A percentile compares a stretch with the other conserved stretches of the same genome.
Evolutionary conservation across 2,797 vertebrate species (phyloP).

Genomic region (Luscinia luscinia): DNA sequence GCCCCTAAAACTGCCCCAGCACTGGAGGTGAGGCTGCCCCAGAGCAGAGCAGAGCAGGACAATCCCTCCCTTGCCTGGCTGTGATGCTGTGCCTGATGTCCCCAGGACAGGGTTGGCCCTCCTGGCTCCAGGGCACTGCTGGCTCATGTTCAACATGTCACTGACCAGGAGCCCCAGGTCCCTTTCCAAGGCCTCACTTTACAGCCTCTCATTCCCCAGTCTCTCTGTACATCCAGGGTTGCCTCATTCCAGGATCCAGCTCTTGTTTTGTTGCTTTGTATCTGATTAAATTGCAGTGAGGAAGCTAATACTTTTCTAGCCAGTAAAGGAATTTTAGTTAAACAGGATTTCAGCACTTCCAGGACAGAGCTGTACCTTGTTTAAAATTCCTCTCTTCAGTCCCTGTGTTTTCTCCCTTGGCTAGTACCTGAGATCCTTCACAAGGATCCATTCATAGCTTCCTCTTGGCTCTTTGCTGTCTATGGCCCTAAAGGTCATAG

Average conservation of each 20-base stretch:
- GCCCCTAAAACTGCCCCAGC: no score
- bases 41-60: neutral
- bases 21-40: fast-evolving
- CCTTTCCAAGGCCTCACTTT: neutral
- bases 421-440: neutral
- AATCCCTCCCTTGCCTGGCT: fast-evolving
- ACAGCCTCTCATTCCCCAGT: neutral
- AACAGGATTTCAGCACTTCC: neutral
- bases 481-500: neutral
- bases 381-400: neutral
- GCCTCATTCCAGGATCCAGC: neutral
- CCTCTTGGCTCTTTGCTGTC: neutral
- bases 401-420: neutral
- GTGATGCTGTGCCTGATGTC: fast-evolving
- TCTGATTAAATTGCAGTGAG: neutral
- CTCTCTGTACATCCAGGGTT: no score
- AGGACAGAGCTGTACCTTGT: neutral
- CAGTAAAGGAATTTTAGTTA: neutral
- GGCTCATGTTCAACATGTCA: neutral
- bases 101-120: fast-evolving
- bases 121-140: neutral
- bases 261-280: neutral
- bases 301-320: neutral
- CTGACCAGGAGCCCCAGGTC: fast-evolving
- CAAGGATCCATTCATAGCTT: neutral